These are phyloP conservation scores for Emmelina monodactyla DNA, from an alignment of 2,888 invertebrate genomes.

Conservation along the genomic window DNA sequence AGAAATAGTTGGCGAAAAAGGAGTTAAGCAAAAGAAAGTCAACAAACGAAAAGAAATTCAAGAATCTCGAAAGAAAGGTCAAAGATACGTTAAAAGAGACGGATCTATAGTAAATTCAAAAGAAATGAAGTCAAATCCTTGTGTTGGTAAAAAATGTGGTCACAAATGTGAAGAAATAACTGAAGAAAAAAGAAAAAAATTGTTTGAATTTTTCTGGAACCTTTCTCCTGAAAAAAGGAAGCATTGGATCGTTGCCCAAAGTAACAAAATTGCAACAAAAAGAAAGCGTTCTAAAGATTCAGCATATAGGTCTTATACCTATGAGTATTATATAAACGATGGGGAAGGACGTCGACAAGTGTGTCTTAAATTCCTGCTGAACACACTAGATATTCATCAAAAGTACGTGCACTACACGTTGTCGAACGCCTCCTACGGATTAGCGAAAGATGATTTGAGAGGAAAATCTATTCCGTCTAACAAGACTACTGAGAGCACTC, in stretches of 20 bases:
- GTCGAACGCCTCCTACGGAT: constrained; percentile 3
- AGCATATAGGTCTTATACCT: constrained; percentile 3
- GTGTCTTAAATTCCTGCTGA: constrained; percentile 6
- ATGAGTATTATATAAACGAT: constrained; percentile 7
- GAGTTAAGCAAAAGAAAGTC: constrained; percentile 4
- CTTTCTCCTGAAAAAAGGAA: constrained; percentile 4
- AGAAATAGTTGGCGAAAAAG: constrained; percentile 6
- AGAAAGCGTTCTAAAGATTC: constrained; percentile 6
- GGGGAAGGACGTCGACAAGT: constrained; percentile 7
- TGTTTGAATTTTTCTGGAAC: constrained; percentile 4
- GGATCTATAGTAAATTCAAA: constrained; percentile 1
- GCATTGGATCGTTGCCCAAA: constrained; percentile 4
- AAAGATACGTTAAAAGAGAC: constrained; percentile 2
- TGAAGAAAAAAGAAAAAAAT: constrained; percentile 4
- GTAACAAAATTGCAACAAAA: constrained; percentile 1
- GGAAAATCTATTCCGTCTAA: constrained; percentile 15
- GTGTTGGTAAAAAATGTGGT: constrained; percentile 3
- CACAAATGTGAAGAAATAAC: constrained; percentile 5
- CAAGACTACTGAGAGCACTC: constrained; percentile 6
- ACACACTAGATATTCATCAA: constrained; percentile 6
- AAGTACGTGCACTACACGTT: constrained; percentile 5
- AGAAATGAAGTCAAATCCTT: constrained; percentile 4
- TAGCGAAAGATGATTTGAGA: constrained; percentile 12
- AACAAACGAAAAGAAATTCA: constrained; percentile 4
- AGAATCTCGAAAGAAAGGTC: constrained; percentile 1